A percentile compares a stretch with the other conserved stretches of the same genome.
Conservation (phyloP, 2,797 vertebrate genomes). For the Sciaenops ocellatus region DNA sequence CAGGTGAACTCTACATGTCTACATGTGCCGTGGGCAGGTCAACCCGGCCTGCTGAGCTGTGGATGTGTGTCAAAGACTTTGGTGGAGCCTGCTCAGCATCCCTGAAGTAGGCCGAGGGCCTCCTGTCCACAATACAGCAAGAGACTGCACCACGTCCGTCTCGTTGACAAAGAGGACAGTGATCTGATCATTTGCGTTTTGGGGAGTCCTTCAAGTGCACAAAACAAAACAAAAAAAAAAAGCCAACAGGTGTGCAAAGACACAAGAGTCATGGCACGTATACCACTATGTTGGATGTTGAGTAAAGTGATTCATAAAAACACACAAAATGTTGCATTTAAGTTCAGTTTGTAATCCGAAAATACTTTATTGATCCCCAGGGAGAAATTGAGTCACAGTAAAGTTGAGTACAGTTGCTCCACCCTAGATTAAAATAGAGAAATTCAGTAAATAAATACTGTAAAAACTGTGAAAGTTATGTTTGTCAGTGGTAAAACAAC, state of each 20-base stretch:
- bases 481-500: background rate
- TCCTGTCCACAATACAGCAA: background rate
- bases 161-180: background rate
- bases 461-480: background rate
- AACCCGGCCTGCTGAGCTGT: constrained; percentile 22
- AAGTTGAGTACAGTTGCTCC: too few relatives aligned
- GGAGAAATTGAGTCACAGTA: too few relatives aligned
- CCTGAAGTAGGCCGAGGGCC: constrained; percentile 22
- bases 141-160: background rate
- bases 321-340: constrained; percentile 9
- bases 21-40: constrained; percentile 24
- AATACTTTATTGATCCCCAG: too few relatives aligned
- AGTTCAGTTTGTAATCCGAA: background rate
- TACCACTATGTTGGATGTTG: background rate
- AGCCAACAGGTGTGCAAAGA: constrained; percentile 45
- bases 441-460: constrained; percentile 8
- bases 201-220: constrained; percentile 1
- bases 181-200: background rate
- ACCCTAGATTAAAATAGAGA: too few relatives aligned
- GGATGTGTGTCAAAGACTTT: constrained; percentile 35
- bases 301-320: constrained; percentile 2
- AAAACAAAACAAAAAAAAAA: too few relatives aligned
- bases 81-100: constrained; percentile 11
- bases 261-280: background rate
- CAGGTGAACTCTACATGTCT: constrained; percentile 33